These are phyloP conservation scores for Enteromius afrohamiltoni DNA, from an alignment of 2,797 vertebrate species.

Conservation along the genomic window DNA sequence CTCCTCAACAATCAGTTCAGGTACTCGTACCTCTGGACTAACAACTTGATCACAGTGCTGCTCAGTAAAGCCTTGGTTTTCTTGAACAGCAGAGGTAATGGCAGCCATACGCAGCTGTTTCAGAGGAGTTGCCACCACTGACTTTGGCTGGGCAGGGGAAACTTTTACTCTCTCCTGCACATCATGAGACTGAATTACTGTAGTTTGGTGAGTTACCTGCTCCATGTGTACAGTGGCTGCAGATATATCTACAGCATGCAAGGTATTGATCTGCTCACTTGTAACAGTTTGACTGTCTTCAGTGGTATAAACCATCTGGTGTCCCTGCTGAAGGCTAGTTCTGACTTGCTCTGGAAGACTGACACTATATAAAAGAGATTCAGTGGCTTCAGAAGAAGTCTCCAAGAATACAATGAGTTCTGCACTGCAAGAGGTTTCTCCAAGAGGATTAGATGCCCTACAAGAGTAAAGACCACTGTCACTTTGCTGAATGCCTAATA, in stretches of 20 bases:
- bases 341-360: slow-evolving; percentile 60
- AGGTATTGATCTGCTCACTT: slow-evolving; percentile 60
- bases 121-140: slow-evolving; percentile 42
- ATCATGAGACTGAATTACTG: slow-evolving; percentile 58
- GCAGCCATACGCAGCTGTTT: slow-evolving; percentile 53
- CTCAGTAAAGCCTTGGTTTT: slow-evolving; percentile 70
- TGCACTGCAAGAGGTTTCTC: slow-evolving; percentile 79
- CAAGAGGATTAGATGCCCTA: slow-evolving; percentile 79
- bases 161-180: slow-evolving; percentile 57
- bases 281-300: slow-evolving; percentile 59
- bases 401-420: slow-evolving; percentile 77
- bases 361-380: slow-evolving; percentile 62
- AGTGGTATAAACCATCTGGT: slow-evolving; percentile 59
- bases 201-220: slow-evolving; percentile 57
- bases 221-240: slow-evolving; percentile 61
- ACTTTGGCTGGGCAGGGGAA: slow-evolving; percentile 31
- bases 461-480: slow-evolving; percentile 83
- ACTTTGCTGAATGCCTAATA: slow-evolving; percentile 73
- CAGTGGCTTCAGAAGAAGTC: slow-evolving; percentile 56
- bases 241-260: slow-evolving; percentile 58
- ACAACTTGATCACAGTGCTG: slow-evolving; percentile 75
- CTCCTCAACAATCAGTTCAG: slow-evolving; percentile 66
- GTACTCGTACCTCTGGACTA: slow-evolving; percentile 73
- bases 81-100: slow-evolving; percentile 61
- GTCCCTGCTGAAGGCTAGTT: slow-evolving; percentile 57